Base-by-base conservation (phyloP, 2,113 vertebrate genomes). In the Maccullochella peelii region DNA sequence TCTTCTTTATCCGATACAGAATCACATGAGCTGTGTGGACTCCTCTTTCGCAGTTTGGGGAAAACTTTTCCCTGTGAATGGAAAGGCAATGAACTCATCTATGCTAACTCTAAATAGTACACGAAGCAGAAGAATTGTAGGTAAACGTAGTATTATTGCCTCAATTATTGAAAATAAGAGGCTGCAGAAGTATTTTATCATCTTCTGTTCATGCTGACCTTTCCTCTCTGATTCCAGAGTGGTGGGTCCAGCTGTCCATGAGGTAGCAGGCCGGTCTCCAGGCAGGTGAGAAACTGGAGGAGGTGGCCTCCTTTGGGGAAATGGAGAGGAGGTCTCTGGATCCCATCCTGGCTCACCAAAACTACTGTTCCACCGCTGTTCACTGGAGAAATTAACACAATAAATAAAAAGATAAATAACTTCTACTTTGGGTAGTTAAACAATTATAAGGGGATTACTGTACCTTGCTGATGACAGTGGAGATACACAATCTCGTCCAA, bases 381-480 rank as follows among this genome's bases (percentile, higher is more conserved):
- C 74, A 99, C 98, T 99, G 74, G 58, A 84, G 61, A 86, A 62
- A 59, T 65, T 0, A 82, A 59, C 25, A 82, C 6, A 78, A 33
- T 10, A 18, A 16, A 21, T 36, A 40, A 27, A 6, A 20, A 38
- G 10, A 42, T 55, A 18, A 55, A 67, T 21, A 55, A 72, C 25
- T 40, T 33, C 12, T 55, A 1, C 30, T 40, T 25, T n/a, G 3
- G 20, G 0, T 30, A 33, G 8, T 14, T 27, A 25, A 61, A 40
- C 14, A 63, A 2, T 50, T 12, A 47, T 47, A 9, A 18, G 1
- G 10, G 10, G 15, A 18, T 73, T 75, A 33, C 25, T 27, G 30
- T 93, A 99, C 98, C 97, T 94, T 99, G 98, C 93, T 99, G 98
- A 93, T 99, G 98, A 66, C 98, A 99, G 92, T 99, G 98, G 73